Percentiles rank a stretch among this genome's conserved stretches.
Evolutionary conservation across 2,113 vertebrate genomes (phyloP).

Genomic region (Oenanthe melanoleuca): DNA sequence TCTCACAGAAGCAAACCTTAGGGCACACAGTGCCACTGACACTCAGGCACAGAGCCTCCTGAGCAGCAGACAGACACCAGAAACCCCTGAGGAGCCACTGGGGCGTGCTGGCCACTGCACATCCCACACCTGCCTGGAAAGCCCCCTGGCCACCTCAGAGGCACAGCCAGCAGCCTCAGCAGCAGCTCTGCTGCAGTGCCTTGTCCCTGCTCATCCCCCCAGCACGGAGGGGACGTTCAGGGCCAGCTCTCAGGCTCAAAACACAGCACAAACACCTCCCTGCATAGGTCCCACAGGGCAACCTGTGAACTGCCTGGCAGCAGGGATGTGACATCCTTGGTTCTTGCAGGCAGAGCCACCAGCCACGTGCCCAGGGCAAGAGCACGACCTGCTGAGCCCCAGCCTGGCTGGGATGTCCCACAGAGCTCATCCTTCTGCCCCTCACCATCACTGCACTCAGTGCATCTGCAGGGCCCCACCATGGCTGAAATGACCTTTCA

Average conservation of each 20-base stretch:
- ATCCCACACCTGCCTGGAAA: slow-evolving; percentile 24
- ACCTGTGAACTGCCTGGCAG: rapidly evolving
- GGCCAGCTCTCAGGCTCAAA: background rate
- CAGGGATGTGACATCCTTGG: background rate
- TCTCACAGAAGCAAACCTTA: background rate
- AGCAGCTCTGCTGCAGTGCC: background rate
- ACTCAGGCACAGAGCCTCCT: background rate
- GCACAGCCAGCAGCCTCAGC: background rate
- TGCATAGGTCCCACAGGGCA: background rate
- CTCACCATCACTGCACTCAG: background rate
- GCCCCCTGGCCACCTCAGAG: background rate
- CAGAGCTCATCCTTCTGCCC: background rate
- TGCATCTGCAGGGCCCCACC: background rate
- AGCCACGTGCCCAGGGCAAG: rapidly evolving
- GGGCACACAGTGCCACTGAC: rapidly evolving
- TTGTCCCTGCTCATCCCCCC: background rate
- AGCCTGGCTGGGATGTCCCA: background rate
- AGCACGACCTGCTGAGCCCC: rapidly evolving
- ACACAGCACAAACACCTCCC: background rate
- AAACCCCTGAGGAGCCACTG: background rate
- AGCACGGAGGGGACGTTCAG: rapidly evolving
- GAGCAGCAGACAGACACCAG: background rate
- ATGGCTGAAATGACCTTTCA: background rate
- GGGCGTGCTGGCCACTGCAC: rapidly evolving
- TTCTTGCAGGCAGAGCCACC: background rate